A percentile compares a stretch with the other conserved stretches of the same genome.
phyloP scores from a whole-genome alignment of 1,140 invertebrate genomes.

The Heliconius nattereri region DNA sequence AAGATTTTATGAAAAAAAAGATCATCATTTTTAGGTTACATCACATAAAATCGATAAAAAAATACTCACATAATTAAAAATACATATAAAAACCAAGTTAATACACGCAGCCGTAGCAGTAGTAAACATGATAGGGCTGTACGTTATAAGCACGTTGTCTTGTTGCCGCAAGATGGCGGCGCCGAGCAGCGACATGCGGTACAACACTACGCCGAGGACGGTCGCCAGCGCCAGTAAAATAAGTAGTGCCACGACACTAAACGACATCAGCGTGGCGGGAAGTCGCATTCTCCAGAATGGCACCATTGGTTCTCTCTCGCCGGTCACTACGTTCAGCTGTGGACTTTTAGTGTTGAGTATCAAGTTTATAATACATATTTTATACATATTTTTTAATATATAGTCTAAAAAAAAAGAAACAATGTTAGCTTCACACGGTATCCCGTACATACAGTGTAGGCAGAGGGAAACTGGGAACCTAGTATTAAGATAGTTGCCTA shows the following conservation, averaged over 20 bases:
- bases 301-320: constrained; percentile 90
- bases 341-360: not conserved
- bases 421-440: too few relatives aligned
- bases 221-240: constrained; percentile 91
- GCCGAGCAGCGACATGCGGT: constrained; percentile 93
- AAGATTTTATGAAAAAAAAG: too few relatives aligned
- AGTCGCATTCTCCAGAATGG: constrained; percentile 94
- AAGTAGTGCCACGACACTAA: constrained; percentile 90
- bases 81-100: constrained; percentile 92
- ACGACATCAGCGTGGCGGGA: constrained; percentile 91
- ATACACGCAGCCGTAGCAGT: constrained; percentile 92
- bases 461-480: too few relatives aligned
- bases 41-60: not conserved
- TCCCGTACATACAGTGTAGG: too few relatives aligned
- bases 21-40: not conserved
- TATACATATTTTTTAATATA: too few relatives aligned
- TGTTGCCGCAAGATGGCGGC: constrained; percentile 82
- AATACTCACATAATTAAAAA: constrained; percentile 91
- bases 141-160: constrained; percentile 81
- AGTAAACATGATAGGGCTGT: constrained; percentile 89
- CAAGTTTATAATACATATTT: not conserved
- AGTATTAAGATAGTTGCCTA: too few relatives aligned
- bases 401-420: too few relatives aligned
- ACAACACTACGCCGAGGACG: constrained; percentile 94
- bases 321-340: constrained; percentile 87